Evolutionary conservation across 2,113 vertebrate species (phyloP).

Genomic region (Raja brachyura): DNA sequence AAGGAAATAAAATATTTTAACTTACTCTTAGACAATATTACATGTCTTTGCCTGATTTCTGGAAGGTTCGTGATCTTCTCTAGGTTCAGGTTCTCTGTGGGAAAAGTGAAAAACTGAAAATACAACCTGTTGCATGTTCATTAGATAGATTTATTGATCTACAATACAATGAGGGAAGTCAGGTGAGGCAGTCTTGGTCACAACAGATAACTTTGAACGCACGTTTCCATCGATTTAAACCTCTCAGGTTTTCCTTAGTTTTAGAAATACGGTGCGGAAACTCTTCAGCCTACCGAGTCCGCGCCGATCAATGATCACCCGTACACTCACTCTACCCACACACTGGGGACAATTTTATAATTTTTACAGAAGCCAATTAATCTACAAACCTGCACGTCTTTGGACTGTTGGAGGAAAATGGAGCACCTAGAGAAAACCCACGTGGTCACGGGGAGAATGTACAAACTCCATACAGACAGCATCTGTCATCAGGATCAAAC

Average conservation of each 20-base stretch:
- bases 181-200: neutral
- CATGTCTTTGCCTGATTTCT: slow-evolving; percentile 31
- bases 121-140: neutral
- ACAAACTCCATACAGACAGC: no score
- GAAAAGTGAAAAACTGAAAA: slow-evolving; percentile 37
- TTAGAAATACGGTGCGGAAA: no score
- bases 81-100: neutral
- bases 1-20: slow-evolving; percentile 7
- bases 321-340: no score
- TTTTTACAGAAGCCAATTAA: no score
- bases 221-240: neutral
- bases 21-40: neutral
- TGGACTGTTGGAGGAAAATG: no score
- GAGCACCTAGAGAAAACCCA: no score
- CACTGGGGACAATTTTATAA: no score
- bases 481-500: no score
- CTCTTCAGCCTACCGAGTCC: no score
- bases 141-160: neutral
- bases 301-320: no score
- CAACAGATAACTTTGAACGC: neutral
- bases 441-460: no score
- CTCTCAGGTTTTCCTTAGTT: neutral
- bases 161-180: neutral
- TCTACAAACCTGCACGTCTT: no score
- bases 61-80: neutral